A percentile compares a stretch with the other conserved stretches of the same genome.
These are phyloP conservation scores for Meloidogyne hapla DNA, from an alignment of 1,140 invertebrate species.

Conservation along the genomic window DNA sequence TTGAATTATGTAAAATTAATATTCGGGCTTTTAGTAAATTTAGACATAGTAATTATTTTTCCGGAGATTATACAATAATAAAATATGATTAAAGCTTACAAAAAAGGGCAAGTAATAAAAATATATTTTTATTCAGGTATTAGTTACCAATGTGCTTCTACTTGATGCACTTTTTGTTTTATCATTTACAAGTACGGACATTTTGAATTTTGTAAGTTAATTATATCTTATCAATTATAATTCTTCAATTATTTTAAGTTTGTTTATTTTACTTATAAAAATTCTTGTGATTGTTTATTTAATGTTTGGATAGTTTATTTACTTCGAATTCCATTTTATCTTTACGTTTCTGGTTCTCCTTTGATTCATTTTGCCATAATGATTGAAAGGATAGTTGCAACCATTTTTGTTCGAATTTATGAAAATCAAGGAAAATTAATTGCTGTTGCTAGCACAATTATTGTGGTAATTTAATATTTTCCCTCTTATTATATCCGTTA, in stretches of 20 bases:
- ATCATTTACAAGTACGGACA: conserved; percentile 4
- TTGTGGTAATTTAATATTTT: conserved; percentile 5
- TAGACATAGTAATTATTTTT: no score
- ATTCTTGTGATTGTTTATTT: conserved; percentile 23
- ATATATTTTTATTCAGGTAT: background rate
- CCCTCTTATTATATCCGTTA: no score
- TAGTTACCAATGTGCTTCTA: conserved; percentile 2
- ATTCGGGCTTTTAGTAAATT: no score
- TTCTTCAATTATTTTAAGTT: background rate
- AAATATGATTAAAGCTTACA: no score
- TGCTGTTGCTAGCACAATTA: background rate
- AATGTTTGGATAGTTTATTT: conserved; percentile 21
- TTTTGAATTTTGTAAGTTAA: conserved; percentile 16
- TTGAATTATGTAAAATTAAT: no score
- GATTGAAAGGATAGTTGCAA: conserved; percentile 9
- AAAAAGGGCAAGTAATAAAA: no score
- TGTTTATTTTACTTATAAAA: background rate
- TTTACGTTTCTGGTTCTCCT: conserved; percentile 17
- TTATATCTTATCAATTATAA: background rate
- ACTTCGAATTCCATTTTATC: conserved; percentile 18
- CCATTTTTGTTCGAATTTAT: conserved; percentile 23
- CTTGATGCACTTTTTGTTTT: conserved; percentile 12
- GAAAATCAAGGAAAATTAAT: conserved; percentile 14
- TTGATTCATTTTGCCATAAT: conserved; percentile 23
- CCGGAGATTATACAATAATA: no score